A percentile compares a stretch with the other conserved stretches of the same genome.
Conservation (phyloP, 2,888 invertebrate genomes). For the Congeria kusceri region DNA sequence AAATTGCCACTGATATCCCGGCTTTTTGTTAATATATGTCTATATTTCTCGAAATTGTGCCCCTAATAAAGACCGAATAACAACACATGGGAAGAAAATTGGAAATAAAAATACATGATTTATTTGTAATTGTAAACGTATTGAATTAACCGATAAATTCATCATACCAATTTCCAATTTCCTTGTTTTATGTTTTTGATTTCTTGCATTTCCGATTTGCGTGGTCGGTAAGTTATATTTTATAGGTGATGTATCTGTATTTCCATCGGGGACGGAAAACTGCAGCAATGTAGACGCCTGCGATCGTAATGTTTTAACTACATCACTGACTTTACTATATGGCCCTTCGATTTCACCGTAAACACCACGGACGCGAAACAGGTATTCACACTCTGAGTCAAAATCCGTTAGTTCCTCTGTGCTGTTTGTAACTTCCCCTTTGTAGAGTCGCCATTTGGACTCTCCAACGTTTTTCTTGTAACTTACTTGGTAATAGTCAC, state of each 20-base stretch:
- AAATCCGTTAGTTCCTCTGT: neutral
- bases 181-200: conserved; percentile 14
- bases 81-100: too few relatives aligned
- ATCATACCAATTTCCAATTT: conserved; percentile 20
- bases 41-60: too few relatives aligned
- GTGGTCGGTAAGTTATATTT: too few relatives aligned
- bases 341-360: conserved; percentile 21
- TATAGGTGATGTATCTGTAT: too few relatives aligned
- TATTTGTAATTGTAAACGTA: too few relatives aligned
- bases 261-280: neutral
- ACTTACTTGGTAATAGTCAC: conserved; percentile 8
- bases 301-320: conserved; percentile 8
- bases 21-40: too few relatives aligned
- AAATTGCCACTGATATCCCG: too few relatives aligned
- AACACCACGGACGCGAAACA: conserved; percentile 18
- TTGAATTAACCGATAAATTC: too few relatives aligned
- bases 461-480: neutral
- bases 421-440: neutral
- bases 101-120: too few relatives aligned
- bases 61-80: too few relatives aligned
- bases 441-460: conserved; percentile 8
- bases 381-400: conserved; percentile 5
- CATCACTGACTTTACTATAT: conserved; percentile 21
- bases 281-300: conserved; percentile 2
- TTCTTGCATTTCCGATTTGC: conserved; percentile 11